Percentiles rank a stretch among this genome's conserved stretches.
These are phyloP conservation scores for Stenchaetothrips biformis DNA, from an alignment of 2,888 invertebrate species.

Conservation along the genomic window DNA sequence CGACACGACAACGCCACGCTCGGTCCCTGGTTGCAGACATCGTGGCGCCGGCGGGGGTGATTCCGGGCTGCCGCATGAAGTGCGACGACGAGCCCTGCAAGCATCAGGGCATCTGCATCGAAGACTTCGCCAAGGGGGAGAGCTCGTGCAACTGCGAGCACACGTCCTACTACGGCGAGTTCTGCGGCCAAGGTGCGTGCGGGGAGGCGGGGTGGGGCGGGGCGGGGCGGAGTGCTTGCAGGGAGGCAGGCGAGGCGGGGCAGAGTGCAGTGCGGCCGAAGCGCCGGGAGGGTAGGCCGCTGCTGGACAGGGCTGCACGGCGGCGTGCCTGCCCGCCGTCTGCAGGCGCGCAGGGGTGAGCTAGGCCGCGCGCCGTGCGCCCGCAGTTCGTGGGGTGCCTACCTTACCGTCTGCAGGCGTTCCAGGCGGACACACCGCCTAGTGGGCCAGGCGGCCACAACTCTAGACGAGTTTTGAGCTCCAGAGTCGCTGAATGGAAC, in stretches of 20 bases:
- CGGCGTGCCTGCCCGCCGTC: background rate
- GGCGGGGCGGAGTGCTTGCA: too few species aligned
- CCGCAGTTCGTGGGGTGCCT: background rate
- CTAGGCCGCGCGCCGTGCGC: background rate
- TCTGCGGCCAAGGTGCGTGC: slow-evolving; percentile 63
- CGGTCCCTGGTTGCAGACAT: slow-evolving; percentile 46
- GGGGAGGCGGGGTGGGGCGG: too few species aligned
- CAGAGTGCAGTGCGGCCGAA: too few species aligned
- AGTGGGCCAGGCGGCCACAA: too few species aligned
- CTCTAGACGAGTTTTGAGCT: too few species aligned
- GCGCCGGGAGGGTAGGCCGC: too few species aligned
- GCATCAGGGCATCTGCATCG: slow-evolving; percentile 80
- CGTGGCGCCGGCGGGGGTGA: slow-evolving; percentile 54
- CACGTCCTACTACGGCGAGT: slow-evolving; percentile 84
- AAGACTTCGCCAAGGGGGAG: slow-evolving; percentile 80
- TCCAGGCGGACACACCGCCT: background rate
- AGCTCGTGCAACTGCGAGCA: slow-evolving; percentile 84
- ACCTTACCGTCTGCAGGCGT: background rate
- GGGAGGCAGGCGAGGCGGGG: too few species aligned
- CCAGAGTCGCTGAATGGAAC: too few species aligned
- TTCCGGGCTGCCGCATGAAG: slow-evolving; percentile 81
- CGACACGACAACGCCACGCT: background rate
- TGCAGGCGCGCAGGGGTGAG: slow-evolving; percentile 9
- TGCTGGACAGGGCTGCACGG: too few species aligned
- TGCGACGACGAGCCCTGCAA: slow-evolving; percentile 84